These are phyloP conservation scores for Pelmatolapia mariae DNA, from an alignment of 2,113 vertebrate species.

Conservation along the genomic window DNA sequence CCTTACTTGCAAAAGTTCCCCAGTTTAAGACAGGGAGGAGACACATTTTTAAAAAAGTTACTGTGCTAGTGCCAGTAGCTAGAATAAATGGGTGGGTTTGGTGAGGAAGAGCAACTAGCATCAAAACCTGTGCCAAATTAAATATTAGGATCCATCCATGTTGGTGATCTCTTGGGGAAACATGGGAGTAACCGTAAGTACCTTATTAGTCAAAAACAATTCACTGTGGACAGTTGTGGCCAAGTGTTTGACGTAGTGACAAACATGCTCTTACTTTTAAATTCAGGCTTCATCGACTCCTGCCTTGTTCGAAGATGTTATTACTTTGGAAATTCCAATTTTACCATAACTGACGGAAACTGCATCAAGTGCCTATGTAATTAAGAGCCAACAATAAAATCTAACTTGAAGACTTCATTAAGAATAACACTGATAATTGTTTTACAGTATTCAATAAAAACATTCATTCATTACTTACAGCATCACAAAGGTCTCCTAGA, in stretches of 20 bases:
- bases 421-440: neutral
- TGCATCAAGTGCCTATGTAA: neutral
- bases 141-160: neutral
- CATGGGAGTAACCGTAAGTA: neutral
- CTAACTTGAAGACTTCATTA: neutral
- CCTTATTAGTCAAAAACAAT: neutral
- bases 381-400: neutral
- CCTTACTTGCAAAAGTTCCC: neutral
- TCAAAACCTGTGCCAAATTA: neutral
- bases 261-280: neutral
- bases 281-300: neutral
- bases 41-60: neutral
- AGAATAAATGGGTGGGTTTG: neutral
- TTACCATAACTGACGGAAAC: neutral
- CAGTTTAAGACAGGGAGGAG: neutral
- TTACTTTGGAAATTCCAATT: neutral
- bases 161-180: neutral
- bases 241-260: neutral
- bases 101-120: neutral
- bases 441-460: neutral
- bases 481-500: neutral
- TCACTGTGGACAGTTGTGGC: neutral
- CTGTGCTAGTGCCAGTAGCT: neutral
- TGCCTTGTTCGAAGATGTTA: neutral
- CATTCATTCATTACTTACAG: neutral